Percentiles rank a stretch among this genome's conserved stretches.
These are phyloP conservation scores for Syncerus caffer DNA, from an alignment of 2,797 vertebrate genomes.

Conservation along the genomic window DNA sequence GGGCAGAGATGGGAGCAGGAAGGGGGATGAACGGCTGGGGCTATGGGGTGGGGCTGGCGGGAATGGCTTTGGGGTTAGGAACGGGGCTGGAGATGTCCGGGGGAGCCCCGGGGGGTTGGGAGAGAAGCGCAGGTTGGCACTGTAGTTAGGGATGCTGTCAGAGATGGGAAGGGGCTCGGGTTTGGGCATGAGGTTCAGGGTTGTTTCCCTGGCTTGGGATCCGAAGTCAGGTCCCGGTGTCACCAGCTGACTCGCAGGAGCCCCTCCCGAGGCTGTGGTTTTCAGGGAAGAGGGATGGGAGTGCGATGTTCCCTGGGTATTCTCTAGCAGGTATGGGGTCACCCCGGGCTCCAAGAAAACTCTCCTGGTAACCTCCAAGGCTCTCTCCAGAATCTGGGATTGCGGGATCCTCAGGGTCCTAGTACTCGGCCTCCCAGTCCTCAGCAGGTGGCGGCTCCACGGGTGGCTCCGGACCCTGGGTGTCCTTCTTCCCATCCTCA, in stretches of 20 bases:
- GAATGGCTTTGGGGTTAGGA: background rate
- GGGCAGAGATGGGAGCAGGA: too few species aligned
- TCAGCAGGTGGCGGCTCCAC: background rate
- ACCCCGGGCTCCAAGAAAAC: background rate
- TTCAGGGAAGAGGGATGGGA: background rate
- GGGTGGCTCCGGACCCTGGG: rapidly evolving
- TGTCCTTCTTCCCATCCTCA: background rate
- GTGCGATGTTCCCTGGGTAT: background rate
- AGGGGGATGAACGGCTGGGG: background rate
- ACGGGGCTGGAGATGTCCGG: background rate
- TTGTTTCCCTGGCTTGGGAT: background rate
- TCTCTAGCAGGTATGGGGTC: background rate
- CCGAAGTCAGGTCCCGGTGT: background rate
- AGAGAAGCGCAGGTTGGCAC: background rate
- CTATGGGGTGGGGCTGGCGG: background rate
- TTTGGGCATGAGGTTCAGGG: background rate
- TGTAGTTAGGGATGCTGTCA: rapidly evolving
- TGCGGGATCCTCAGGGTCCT: background rate
- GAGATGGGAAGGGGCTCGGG: rapidly evolving
- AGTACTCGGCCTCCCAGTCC: conserved; percentile 73
- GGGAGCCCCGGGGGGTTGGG: background rate
- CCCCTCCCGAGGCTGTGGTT: background rate
- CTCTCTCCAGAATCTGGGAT: rapidly evolving
- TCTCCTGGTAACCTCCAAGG: too few species aligned
- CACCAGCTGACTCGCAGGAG: background rate